These are phyloP conservation scores for Cyanoderma ruficeps DNA, from an alignment of 2,113 vertebrate genomes.

Conservation along the genomic window DNA sequence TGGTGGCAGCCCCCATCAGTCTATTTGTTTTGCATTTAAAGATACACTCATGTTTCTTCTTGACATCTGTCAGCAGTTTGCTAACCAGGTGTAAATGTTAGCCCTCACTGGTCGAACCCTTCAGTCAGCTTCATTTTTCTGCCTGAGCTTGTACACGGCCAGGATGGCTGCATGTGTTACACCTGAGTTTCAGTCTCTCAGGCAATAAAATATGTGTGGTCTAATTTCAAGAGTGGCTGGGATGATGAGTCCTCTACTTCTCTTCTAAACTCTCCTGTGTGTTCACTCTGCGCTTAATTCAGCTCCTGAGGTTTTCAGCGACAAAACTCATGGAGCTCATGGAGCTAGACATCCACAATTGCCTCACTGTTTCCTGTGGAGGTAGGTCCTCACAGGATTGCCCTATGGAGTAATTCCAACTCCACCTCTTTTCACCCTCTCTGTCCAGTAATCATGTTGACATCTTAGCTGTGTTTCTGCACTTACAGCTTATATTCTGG, in stretches of 20 bases:
- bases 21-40: neutral
- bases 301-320: neutral
- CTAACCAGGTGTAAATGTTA: neutral
- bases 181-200: neutral
- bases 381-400: neutral
- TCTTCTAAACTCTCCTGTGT: neutral
- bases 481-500: neutral
- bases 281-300: neutral
- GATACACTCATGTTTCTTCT: neutral
- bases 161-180: accelerated
- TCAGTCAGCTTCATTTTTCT: neutral
- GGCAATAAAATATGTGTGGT: neutral
- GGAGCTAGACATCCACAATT: neutral
- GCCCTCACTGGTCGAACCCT: neutral
- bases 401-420: neutral
- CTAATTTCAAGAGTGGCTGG: neutral
- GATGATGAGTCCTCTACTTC: neutral
- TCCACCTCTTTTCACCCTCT: neutral
- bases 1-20: neutral
- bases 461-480: neutral
- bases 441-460: neutral
- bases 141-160: neutral
- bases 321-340: neutral
- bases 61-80: neutral
- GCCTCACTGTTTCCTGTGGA: neutral